These are phyloP conservation scores for Acropternis orthonyx DNA, from an alignment of 2,797 vertebrate species.

Conservation along the genomic window DNA sequence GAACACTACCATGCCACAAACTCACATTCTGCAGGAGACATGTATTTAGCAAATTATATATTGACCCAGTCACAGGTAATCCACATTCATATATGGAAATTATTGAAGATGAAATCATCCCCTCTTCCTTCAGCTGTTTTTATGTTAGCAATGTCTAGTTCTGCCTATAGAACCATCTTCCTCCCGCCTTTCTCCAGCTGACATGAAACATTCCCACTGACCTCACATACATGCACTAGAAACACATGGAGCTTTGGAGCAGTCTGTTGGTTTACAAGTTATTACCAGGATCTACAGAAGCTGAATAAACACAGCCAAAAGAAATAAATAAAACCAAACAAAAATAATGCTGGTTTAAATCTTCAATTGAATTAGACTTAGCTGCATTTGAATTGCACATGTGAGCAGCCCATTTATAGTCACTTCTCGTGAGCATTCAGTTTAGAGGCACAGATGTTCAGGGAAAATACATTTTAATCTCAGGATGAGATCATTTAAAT, in stretches of 20 bases:
- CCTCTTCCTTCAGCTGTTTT: neutral
- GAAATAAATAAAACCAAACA: neutral
- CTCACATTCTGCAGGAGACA: neutral
- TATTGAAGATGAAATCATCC: neutral
- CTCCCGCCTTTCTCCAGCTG: neutral
- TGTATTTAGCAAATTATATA: neutral
- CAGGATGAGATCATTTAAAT: slow-evolving; percentile 55
- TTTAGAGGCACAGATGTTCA: slow-evolving; percentile 52
- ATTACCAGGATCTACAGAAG: neutral
- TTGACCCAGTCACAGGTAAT: neutral
- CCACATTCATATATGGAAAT: neutral
- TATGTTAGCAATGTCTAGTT: neutral
- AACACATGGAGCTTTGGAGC: neutral
- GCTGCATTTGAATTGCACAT: slow-evolving; percentile 32
- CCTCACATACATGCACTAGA: neutral
- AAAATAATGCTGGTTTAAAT: neutral
- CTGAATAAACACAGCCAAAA: neutral
- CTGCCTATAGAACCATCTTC: neutral
- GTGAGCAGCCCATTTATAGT: slow-evolving; percentile 49
- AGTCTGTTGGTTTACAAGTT: neutral
- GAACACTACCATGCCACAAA: neutral
- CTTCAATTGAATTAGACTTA: neutral
- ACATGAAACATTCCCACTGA: neutral
- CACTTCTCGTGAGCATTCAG: slow-evolving; percentile 20
- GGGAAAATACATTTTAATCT: slow-evolving; percentile 57